Base-by-base conservation (phyloP, 2,113 vertebrate species). In the Chaetodon auriga region DNA sequence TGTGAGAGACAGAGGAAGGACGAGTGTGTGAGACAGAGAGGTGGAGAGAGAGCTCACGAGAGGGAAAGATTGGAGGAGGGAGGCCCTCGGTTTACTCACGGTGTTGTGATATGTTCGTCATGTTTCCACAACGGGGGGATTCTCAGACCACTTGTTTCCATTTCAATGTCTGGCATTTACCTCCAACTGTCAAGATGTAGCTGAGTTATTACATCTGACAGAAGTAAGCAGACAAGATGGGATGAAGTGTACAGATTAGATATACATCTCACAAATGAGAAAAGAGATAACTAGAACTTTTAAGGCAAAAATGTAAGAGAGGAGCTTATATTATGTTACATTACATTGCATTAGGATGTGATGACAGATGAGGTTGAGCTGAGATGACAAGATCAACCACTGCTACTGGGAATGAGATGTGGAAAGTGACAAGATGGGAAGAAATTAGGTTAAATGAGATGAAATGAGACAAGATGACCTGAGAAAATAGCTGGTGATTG, bases 41-140 rank as follows among this genome's bases (percentile, higher is more conserved):
- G 55, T 2, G 0, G 82, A 79, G 1, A 6, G 23, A 16, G 21
- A 51, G 36, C 80, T 80, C 73, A 81, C 51, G 60, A 46, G 70
- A 82, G 43, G 70, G 63, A 19, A 78, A 45, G 70, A 55, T 70
- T 35, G 73, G 81, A 75, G 79, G 74, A 78, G 64, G 83, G 78
- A 89, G 73, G 81, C 78, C 82, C 68, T 69, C 2, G 68, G 86
- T 91, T 89, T 84, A 79, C 82, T 93, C 90, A 72, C 92, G 85
- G 78, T 65, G 76, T 61, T 71, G 83, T 88, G 92, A 87, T 75
- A 93, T 84, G 84, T 93, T 93, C 78, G 88, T 92, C 90, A 93
- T 83, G 87, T 91, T 90, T 91, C 83, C 78, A 85, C 87, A 80
- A 68, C 35, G 41, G 65, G 64, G 60, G 78, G 66, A 78, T 82